Conservation (phyloP, 2,888 invertebrate species). For the Halictus ligatus region DNA sequence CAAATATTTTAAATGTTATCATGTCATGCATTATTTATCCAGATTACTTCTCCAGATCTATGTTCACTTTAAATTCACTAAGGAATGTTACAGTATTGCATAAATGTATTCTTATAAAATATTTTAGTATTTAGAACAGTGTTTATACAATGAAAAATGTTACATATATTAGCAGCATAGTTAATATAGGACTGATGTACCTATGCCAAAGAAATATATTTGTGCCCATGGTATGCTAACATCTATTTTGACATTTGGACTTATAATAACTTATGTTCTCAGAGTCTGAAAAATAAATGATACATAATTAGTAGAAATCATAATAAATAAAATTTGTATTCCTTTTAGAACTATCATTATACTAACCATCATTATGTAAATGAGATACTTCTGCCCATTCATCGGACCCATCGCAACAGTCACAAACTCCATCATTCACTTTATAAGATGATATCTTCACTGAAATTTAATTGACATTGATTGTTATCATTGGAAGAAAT, state of each 20-base stretch:
- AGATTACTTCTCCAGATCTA: not conserved
- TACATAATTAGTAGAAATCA: not conserved
- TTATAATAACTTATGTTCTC: slow-evolving; percentile 43
- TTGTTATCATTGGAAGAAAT: slow-evolving; percentile 9
- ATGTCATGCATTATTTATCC: not conserved
- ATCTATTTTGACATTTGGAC: slow-evolving; percentile 62
- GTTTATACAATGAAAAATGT: not conserved
- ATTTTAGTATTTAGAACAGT: not conserved
- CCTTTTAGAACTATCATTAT: not conserved
- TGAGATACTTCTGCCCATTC: slow-evolving; percentile 86
- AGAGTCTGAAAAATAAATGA: slow-evolving; percentile 54
- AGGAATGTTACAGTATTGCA: not conserved
- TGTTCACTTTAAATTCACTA: not conserved
- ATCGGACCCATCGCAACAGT: slow-evolving; percentile 97
- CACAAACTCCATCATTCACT: slow-evolving; percentile 97
- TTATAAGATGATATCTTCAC: slow-evolving; percentile 89
- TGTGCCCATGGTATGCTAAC: slow-evolving; percentile 37
- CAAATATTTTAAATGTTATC: slow-evolving; percentile 8
- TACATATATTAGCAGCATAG: slow-evolving; percentile 12
- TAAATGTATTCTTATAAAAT: slow-evolving; percentile 5
- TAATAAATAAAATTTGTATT: not conserved
- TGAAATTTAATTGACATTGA: slow-evolving; percentile 43
- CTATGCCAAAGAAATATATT: slow-evolving; percentile 25
- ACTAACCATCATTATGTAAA: slow-evolving; percentile 45
- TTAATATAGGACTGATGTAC: not conserved